Conservation (phyloP, 1,140 invertebrate genomes). For the Popillia japonica region DNA sequence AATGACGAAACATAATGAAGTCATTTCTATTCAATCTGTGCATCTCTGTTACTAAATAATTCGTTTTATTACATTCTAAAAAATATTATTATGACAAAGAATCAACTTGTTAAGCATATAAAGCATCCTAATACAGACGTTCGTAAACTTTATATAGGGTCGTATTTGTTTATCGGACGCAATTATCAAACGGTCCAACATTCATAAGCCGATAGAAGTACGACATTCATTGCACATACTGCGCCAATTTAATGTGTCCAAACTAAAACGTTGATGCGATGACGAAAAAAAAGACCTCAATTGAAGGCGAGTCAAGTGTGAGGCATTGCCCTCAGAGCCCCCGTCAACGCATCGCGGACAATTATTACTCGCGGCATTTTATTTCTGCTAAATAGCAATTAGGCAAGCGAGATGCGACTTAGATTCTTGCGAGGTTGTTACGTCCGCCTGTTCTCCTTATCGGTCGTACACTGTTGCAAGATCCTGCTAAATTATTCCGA, state of each 20-base stretch:
- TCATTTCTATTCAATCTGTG: too few species aligned
- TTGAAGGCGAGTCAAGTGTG: conserved; percentile 13
- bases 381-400: neutral
- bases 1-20: too few species aligned
- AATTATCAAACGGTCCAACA: neutral
- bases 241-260: neutral
- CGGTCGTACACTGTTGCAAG: neutral
- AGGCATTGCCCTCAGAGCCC: neutral
- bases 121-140: neutral
- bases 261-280: neutral
- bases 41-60: too few species aligned
- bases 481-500: neutral
- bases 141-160: neutral
- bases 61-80: too few species aligned
- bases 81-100: too few species aligned
- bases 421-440: neutral
- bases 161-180: neutral
- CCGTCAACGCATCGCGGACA: neutral
- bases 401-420: neutral
- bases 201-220: neutral
- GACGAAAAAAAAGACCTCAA: conserved; percentile 13
- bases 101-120: neutral
- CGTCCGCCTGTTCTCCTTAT: neutral
- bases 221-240: neutral
- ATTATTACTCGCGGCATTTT: neutral